Percentiles rank a stretch among this genome's conserved stretches.
Conservation (phyloP, 2,113 vertebrate species). For the Synodontis membranacea region DNA sequence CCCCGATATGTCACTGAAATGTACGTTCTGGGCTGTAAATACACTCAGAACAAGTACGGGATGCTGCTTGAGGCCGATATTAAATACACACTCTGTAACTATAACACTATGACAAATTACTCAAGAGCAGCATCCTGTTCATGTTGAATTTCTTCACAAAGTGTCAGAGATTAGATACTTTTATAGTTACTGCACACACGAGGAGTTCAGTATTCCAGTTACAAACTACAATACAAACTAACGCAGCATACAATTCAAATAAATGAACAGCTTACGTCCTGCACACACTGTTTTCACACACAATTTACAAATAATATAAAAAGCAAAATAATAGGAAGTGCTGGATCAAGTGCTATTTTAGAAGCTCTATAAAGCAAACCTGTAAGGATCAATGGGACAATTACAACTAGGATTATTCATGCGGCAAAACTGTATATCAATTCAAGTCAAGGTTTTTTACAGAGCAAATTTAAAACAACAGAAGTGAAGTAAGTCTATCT, state of each 20-base stretch:
- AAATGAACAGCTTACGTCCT: background rate
- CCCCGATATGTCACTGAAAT: background rate
- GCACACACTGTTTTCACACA: background rate
- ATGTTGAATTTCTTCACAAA: background rate
- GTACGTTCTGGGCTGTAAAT: background rate
- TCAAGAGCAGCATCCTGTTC: background rate
- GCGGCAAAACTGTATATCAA: no score
- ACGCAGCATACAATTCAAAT: background rate
- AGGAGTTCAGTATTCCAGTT: no score
- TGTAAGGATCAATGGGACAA: background rate
- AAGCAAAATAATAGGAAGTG: background rate
- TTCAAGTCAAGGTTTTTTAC: no score
- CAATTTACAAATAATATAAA: no score
- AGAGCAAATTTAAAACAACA: no score
- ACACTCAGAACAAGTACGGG: background rate
- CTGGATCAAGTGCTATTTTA: background rate
- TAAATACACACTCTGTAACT: background rate
- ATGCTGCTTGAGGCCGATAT: background rate
- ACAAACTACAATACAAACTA: no score
- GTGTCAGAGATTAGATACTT: no score
- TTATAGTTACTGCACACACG: no score
- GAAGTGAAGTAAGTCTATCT: background rate
- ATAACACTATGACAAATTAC: background rate
- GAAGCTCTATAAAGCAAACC: background rate
- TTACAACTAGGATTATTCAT: background rate